Conservation (phyloP, 2,888 invertebrate genomes). For the Argyresthia goedartella region DNA sequence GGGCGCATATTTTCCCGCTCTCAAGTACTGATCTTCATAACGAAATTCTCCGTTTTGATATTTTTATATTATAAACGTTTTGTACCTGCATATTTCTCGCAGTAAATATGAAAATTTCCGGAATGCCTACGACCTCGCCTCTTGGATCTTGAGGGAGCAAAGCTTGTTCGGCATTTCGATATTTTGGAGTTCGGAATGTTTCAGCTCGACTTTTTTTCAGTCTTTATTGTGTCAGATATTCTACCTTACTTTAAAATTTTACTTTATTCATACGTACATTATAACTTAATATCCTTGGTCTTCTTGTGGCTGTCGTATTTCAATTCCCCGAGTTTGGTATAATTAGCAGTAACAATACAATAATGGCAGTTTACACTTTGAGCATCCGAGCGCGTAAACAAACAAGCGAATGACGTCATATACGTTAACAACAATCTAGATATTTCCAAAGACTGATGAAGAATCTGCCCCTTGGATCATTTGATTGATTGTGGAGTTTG, state of each 20-base stretch:
- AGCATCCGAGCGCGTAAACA: conserved; percentile 53
- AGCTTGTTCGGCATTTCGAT: conserved; percentile 55
- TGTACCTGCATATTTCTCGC: conserved; percentile 71
- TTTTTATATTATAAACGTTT: conserved; percentile 67
- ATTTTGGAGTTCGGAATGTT: conserved; percentile 29
- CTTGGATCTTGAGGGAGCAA: conserved; percentile 51
- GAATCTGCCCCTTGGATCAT: no score
- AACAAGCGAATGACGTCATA: conserved; percentile 53
- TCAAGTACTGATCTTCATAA: conserved; percentile 65
- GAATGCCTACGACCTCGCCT: conserved; percentile 57
- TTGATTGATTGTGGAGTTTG: no score
- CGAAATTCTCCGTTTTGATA: conserved; percentile 71
- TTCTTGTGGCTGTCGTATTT: not conserved
- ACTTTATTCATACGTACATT: not conserved
- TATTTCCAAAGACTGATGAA: no score
- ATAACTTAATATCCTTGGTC: not conserved
- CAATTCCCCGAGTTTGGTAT: not conserved
- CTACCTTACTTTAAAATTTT: not conserved
- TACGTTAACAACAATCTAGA: no score
- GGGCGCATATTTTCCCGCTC: conserved; percentile 60
- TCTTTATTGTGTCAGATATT: conserved; percentile 13
- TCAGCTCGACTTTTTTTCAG: conserved; percentile 19
- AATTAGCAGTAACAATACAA: conserved; percentile 31
- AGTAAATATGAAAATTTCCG: conserved; percentile 71
- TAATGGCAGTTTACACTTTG: conserved; percentile 52